Evolutionary conservation across 2,113 vertebrate species (phyloP).

Genomic region (Sitta europaea): DNA sequence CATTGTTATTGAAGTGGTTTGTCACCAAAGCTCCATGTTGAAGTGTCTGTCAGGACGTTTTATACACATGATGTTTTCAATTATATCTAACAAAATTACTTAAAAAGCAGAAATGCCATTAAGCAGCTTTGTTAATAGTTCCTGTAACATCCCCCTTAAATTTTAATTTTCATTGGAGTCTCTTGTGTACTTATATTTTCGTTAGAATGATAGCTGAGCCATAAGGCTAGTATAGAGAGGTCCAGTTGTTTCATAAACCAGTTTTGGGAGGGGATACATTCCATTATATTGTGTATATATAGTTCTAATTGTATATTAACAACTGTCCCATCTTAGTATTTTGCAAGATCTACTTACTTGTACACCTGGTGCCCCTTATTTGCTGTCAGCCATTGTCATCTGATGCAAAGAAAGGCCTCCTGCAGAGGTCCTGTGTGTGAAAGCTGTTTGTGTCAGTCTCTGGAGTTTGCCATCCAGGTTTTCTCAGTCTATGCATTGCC

Average conservation of each 20-base stretch:
- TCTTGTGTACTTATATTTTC: conserved; percentile 52
- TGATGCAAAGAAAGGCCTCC: conserved; percentile 17
- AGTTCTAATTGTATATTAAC: conserved; percentile 74
- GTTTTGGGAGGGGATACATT: conserved; percentile 75
- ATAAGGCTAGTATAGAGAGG: conserved; percentile 49
- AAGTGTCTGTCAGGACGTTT: conserved; percentile 69
- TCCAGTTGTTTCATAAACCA: conserved; percentile 70
- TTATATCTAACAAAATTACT: conserved; percentile 65
- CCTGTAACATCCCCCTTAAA: conserved; percentile 49
- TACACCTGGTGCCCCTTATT: conserved; percentile 66
- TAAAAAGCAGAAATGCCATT: conserved; percentile 57
- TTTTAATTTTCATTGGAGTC: conserved; percentile 59
- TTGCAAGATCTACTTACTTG: conserved; percentile 59
- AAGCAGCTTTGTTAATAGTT: conserved; percentile 50
- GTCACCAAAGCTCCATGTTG: conserved; percentile 70
- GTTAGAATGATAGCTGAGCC: conserved; percentile 47
- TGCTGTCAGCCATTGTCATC: conserved; percentile 40
- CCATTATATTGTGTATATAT: conserved; percentile 74
- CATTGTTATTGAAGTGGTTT: conserved; percentile 40
- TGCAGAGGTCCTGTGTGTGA: conserved; percentile 3
- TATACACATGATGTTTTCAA: conserved; percentile 64
- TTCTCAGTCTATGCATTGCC: conserved; percentile 50
- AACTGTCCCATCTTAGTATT: conserved; percentile 68
- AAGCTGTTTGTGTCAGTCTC: neutral
- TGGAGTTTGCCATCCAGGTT: conserved; percentile 37